Evolutionary conservation across 2,797 vertebrate genomes (phyloP), one percentile per base, ranked within the genome.

Genomic region (Microctenopoma steveboyesi): DNA sequence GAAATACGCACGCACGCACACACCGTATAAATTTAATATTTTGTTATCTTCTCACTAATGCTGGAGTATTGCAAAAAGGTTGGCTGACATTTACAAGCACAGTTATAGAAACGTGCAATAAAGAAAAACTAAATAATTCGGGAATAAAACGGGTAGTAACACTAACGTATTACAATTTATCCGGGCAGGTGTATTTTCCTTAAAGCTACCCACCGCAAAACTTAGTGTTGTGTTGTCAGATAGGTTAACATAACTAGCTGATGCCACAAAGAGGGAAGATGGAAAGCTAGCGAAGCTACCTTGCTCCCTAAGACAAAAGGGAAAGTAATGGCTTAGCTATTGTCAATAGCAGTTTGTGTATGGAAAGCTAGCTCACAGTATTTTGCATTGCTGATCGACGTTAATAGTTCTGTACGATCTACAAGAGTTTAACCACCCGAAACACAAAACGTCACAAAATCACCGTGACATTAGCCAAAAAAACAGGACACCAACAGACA

Each of bases 271-370:
- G 86, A 89, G 83, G 86, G 81, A 83, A 88, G 82, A 84, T 83
- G 81, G 79, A 76, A 56, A 83, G 89, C 90, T 90, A 91, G 87
- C 89, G 77, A 65, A 73, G 89, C 89, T 88, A 84, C 85, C 84
- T 74, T 65, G 84, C 82, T 79, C 69, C 79, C 79, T 83, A 88
- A 92, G 91, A 92, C 91, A 92, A 92, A 92, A 92, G 91, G 85
- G 89, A 92, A 92, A 92, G 91, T 92, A 91, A 91, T 87, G 90
- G 88, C 85, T 91, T 76, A 84, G 91, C 91, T 86, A 88, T 89
- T 88, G 88, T 86, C 80, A 89, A 83, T 72, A 83, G 81, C 89
- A 86, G 74, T 85, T 69, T 82, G 64, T 81, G 75, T 67, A 50
- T 59, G 71, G 18, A 76, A n/a, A 65, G 74, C 78, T 70, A 85